Evolutionary conservation across 2,888 invertebrate species (phyloP), one percentile per base, ranked within the genome.

Genomic region (Flabesymbios commensalis): DNA sequence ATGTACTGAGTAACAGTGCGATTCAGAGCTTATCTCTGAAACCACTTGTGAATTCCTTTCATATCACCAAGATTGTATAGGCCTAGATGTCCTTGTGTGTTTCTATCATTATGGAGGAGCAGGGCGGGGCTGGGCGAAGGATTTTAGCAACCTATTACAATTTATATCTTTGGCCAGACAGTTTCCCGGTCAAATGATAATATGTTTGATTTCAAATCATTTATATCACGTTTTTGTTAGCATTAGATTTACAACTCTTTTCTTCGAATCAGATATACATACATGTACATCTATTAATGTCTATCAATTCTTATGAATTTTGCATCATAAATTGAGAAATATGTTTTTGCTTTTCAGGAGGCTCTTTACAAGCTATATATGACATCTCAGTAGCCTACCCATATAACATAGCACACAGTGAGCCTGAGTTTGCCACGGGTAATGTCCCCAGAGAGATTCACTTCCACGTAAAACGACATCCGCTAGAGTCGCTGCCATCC

Each of bases 371-470:
- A 64, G 89, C 91, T 0, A 86, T 94, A n/a, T 92, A 93, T 80
- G 93, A 94, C 79, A 86, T 93, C 67, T 92, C 93, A 0, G 86
- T 94, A n/a, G 90, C 88, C 0, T 94, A 93, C 81, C 92, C 92
- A 3, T 87, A 87, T 67, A 87, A 87, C 17, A 83, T 89, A 33
- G 90, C 92, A 0, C 90, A 91, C 79, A 89, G 88, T 26, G 93
- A 94, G 81, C 78, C 86, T 26, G 89, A 90, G 74, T 82, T 93
- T 49, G 74, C 90, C 5, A 83, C 83, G 22, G 93, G 93, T 7
- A 85, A 85, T 59, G 87, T 90, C 74, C 93, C 93, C 0, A 86
- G 86, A 65, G 87, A 90, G 76, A 89, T 93, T 14, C 89, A 90
- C 78, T 90, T 92, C 78, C 87, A 89, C 81, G 87, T 92, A 65